Evolutionary conservation across 2,888 invertebrate species (phyloP).

Genomic region (Prenolepis imparis): DNA sequence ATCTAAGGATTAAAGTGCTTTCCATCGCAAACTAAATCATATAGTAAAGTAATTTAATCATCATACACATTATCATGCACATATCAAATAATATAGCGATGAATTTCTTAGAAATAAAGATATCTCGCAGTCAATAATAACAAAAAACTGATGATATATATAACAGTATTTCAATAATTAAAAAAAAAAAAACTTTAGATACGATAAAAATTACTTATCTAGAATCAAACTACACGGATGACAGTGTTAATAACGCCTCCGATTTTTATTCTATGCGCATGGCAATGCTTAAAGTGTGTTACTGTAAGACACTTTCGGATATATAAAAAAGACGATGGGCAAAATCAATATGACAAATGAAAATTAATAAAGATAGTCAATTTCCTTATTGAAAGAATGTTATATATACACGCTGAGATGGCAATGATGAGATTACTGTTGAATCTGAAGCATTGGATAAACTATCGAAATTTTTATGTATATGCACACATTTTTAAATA

Average conservation of each 20-base stretch:
- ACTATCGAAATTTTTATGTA: not conserved
- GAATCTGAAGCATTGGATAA: not conserved
- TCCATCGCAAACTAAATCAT: conserved; percentile 36
- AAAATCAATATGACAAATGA: not conserved
- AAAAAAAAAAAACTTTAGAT: conserved; percentile 27
- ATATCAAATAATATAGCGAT: not conserved
- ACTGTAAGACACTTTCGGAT: conserved; percentile 52
- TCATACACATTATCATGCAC: conserved; percentile 10
- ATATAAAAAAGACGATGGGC: conserved; percentile 47
- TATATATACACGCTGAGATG: not conserved
- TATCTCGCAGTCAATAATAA: conserved; percentile 28
- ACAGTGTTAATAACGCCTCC: conserved; percentile 27
- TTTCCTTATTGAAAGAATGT: conserved; percentile 7
- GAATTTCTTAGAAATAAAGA: conserved; percentile 34
- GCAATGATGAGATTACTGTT: not conserved
- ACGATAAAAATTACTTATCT: conserved; percentile 32
- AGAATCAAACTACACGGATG: conserved; percentile 28
- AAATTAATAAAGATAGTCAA: not conserved
- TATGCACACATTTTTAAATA: no score
- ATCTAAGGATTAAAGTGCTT: conserved; percentile 31
- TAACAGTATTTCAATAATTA: conserved; percentile 20
- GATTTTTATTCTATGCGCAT: conserved; percentile 45
- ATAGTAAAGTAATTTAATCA: conserved; percentile 31
- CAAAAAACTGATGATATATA: conserved; percentile 21
- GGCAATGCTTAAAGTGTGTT: conserved; percentile 53